Conservation (phyloP, 1,140 invertebrate genomes). For the Tribolium madens region DNA sequence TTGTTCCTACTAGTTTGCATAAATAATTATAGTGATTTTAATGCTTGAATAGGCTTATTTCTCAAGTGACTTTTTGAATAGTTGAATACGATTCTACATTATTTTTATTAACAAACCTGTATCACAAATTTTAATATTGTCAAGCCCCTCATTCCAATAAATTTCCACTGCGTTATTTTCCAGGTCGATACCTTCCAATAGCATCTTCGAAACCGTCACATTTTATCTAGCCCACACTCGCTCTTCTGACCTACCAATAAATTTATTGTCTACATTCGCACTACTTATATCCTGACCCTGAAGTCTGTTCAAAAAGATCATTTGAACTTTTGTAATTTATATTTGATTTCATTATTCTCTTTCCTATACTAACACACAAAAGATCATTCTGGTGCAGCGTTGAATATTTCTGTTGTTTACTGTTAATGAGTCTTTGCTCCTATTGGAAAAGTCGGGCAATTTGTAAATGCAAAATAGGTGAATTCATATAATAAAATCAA, state of each 20-base stretch:
- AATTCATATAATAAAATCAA: neutral
- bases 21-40: neutral
- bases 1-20: neutral
- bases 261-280: conserved; percentile 1
- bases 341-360: neutral
- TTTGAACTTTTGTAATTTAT: neutral
- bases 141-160: neutral
- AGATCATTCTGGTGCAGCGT: neutral
- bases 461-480: neutral
- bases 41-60: conserved; percentile 6
- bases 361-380: neutral
- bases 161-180: neutral
- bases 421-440: neutral
- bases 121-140: neutral
- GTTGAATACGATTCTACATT: conserved; percentile 3
- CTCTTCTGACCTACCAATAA: neutral
- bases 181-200: neutral
- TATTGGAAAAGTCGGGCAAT: neutral
- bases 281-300: neutral
- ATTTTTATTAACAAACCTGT: neutral
- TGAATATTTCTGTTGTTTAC: neutral
- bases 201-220: neutral
- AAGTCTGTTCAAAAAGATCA: neutral
- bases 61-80: neutral
- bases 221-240: neutral